A percentile compares a stretch with the other conserved stretches of the same genome.
phyloP scores from a whole-genome alignment of 1,140 invertebrate genomes.

The Pogonus chalceus region DNA sequence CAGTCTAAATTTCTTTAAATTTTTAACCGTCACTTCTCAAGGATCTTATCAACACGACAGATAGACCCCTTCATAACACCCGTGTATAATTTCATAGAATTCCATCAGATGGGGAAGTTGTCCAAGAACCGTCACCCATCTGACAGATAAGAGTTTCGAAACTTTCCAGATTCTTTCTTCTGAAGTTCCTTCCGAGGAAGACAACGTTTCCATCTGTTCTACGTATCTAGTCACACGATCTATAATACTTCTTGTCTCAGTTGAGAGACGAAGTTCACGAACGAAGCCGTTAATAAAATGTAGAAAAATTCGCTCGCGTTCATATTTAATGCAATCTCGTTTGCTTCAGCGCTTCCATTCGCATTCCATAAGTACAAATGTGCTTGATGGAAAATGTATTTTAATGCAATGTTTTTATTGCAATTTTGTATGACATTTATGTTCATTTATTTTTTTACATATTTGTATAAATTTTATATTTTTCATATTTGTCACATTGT shows the following conservation, averaged over 20 bases:
- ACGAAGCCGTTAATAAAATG: background rate
- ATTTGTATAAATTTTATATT: no score
- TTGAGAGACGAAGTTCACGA: background rate
- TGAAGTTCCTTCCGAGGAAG: background rate
- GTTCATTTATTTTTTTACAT: no score
- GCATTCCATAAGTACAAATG: no score
- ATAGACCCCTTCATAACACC: background rate
- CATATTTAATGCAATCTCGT: background rate
- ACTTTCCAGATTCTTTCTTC: background rate
- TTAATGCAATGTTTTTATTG: background rate
- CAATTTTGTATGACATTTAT: no score
- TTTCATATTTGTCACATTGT: no score
- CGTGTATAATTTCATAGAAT: background rate
- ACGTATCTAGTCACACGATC: background rate
- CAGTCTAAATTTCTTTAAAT: no score
- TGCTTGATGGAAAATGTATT: background rate
- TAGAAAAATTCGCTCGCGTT: background rate
- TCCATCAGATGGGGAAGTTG: background rate
- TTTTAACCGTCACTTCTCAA: no score
- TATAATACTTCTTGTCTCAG: slow-evolving; percentile 1
- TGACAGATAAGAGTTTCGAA: slow-evolving; percentile 2
- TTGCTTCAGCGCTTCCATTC: background rate
- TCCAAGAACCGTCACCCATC: background rate
- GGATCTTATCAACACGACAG: no score
- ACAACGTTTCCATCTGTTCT: background rate